Evolutionary conservation across 2,113 vertebrate genomes (phyloP), one percentile per base, ranked within the genome.

Genomic region (Xenopus borealis): DNA sequence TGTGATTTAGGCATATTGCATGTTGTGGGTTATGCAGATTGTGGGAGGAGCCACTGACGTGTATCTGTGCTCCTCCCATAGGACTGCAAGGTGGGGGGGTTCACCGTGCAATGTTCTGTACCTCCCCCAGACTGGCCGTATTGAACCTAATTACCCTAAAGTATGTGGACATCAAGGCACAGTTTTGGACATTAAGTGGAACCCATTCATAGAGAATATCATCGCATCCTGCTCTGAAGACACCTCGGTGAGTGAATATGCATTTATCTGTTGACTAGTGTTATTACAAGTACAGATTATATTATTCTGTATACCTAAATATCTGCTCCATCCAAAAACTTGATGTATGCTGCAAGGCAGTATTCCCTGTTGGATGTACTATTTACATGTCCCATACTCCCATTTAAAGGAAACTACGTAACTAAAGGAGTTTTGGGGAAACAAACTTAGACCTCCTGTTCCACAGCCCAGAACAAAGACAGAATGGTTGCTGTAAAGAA

Each of bases 171-270:
- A 98, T 86, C 97, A 98, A 68, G 96, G 97, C 62, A 98, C 97
- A 0, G 97, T 99, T 14, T 89, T 99, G 83, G 97, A 99, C 66
- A 97, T 99, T 90, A 99, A 99, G 78, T 99, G 97, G 97, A 99
- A 98, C 23, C 97, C 97, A n/a, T 99, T 99, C 85, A 94, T 97
- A 59, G 97, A 98, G 75, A 98, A 98, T 88, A 89, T 99, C 86
- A 93, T 99, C 0, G 97, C 97, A 0, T 99, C 97, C 0, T 99
- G 97, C 85, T 98, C 97, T 0, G 97, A 99, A 78, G 97, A 99
- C 84, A 91, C 94, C 0, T 98, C 97, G 66, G 97, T 95, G 80
- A 97, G 95, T 85, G 0, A 67, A 40, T 45, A 12, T 66, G 11
- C 61, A 70, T 66, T 46, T 70, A 5, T 50, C 10, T 13, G 2